phyloP scores from a whole-genome alignment of 2,888 invertebrate genomes.

The Saturnia japonica region DNA sequence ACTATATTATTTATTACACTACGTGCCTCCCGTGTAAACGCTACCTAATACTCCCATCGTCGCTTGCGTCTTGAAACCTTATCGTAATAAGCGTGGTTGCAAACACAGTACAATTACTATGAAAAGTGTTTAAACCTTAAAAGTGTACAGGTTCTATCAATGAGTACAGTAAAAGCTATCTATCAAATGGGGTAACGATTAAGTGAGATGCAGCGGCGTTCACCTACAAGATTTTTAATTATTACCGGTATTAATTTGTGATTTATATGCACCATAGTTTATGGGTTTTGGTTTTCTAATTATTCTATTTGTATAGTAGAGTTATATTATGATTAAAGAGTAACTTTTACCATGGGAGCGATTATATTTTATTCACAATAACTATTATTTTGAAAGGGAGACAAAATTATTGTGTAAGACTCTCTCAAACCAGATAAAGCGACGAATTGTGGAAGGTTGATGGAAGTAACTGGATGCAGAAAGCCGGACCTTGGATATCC shows the following conservation, averaged over 20 bases:
- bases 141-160: conserved; percentile 55
- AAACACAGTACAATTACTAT: conserved; percentile 19
- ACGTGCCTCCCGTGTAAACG: conserved; percentile 81
- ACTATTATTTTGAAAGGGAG: neutral
- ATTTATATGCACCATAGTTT: conserved; percentile 60
- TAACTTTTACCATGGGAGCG: neutral
- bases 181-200: conserved; percentile 75
- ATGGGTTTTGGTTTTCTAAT: conserved; percentile 36
- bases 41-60: conserved; percentile 75
- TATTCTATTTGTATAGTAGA: neutral
- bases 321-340: neutral
- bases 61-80: conserved; percentile 63
- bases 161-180: conserved; percentile 56
- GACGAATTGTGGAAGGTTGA: no score
- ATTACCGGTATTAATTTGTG: conserved; percentile 67
- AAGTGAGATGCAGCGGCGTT: conserved; percentile 64
- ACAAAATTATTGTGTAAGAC: no score
- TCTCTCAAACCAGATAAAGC: no score
- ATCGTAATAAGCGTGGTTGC: conserved; percentile 35
- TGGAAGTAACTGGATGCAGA: no score
- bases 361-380: neutral
- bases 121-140: conserved; percentile 24
- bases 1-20: conserved; percentile 81
- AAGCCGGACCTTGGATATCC: no score
- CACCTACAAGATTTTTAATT: conserved; percentile 75